Percentiles rank a stretch among this genome's conserved stretches.
These are phyloP conservation scores for Drosophila nigromelanica DNA, from an alignment of 1,140 invertebrate genomes.

Conservation along the genomic window DNA sequence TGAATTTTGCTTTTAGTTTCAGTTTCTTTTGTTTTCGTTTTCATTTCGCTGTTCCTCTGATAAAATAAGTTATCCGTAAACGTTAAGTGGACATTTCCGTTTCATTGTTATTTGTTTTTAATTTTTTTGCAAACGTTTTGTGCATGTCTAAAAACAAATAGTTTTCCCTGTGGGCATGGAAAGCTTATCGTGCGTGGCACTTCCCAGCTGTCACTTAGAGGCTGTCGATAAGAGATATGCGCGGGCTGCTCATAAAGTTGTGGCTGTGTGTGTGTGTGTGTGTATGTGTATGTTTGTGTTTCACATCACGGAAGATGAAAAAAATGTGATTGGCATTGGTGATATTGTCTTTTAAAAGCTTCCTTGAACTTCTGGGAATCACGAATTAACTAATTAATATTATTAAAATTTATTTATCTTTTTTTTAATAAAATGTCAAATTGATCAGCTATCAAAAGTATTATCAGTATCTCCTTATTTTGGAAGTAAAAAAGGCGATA, in stretches of 20 bases:
- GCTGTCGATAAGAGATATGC: constrained; percentile 26
- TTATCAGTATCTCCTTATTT: neutral
- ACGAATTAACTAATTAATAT: no score
- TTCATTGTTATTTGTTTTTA: constrained; percentile 17
- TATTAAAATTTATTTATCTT: no score
- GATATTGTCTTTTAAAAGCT: no score
- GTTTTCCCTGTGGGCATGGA: constrained; percentile 2
- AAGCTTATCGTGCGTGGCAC: neutral
- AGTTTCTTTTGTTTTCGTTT: constrained; percentile 24
- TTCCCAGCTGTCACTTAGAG: constrained; percentile 22
- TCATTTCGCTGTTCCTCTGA: constrained; percentile 1
- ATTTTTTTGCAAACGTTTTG: constrained; percentile 26
- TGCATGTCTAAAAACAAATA: constrained; percentile 1
- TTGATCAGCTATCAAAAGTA: no score
- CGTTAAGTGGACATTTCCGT: constrained; percentile 5
- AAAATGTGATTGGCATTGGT: no score
- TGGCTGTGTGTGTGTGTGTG: no score
- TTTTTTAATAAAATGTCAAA: no score
- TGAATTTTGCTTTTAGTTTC: constrained; percentile 1
- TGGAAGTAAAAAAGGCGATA: neutral
- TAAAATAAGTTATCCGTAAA: constrained; percentile 16
- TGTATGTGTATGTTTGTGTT: no score
- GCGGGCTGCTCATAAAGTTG: constrained; percentile 1
- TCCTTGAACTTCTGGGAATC: no score
- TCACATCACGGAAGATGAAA: no score